Evolutionary conservation across 1,140 invertebrate genomes (phyloP), one percentile per base, ranked within the genome.

Genomic region (Ceratoteleas bidentatus): DNA sequence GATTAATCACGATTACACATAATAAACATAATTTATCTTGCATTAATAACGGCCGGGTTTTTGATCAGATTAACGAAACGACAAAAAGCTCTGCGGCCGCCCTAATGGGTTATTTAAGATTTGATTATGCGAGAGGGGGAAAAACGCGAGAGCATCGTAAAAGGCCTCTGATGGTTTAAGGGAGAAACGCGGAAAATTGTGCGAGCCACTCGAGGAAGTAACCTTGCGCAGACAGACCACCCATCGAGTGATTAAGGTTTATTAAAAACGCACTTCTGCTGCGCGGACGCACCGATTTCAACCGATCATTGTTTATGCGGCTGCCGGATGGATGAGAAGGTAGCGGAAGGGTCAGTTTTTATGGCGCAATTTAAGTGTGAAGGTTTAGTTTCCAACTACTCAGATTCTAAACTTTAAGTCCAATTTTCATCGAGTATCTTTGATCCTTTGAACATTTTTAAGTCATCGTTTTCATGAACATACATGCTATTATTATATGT

Each of bases 111-210:
- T 36, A 72, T 66, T 72, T 60, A 61, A 45, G n/a, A 49, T 72
- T 79, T 79, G 62, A 79, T 79, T 73, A 72, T 65, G 49, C 54
- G 73, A 65, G 7, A 15, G 24, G 52, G 72, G 73, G 68, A 72
- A 66, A 32, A 6, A 16, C n/a, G n/a, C 6, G 5, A 5, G 3
- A 15, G 6, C 62, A 64, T 69, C 69, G 69, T 80, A 73, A 80
- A 80, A 73, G 62, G 43, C 56, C 6, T 15, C 43, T 61, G 57
- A 69, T 56, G 66, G 57, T 80, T 80, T 80, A 74, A 74, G 77
- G 76, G 68, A 73, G 62, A 73, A 79, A 68, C 16, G 76, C 69
- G 62, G 76, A 73, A 79, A 73, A 79, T 73, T 79, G 56, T 58
- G 61, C 34, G 56, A 66, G 56, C 45, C 15, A 60, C 38, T 79